Conservation (phyloP, 1,140 invertebrate species). For the Meloidogyne chitwoodi region DNA sequence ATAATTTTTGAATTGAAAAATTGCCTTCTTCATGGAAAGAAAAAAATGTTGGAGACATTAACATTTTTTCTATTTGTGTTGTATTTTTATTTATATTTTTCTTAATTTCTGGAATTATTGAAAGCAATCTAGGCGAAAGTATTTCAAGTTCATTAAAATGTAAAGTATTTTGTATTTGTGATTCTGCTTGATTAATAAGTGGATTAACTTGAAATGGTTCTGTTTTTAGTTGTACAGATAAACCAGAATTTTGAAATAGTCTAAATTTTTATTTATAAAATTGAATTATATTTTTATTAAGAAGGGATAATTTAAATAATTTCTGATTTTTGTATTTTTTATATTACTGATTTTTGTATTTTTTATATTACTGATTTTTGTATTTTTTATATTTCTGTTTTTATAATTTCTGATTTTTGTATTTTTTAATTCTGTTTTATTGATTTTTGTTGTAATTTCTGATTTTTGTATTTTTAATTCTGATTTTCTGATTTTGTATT, state of each 20-base stretch:
- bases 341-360: neutral
- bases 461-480: neutral
- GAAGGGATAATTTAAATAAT: no score
- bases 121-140: slow-evolving; percentile 31
- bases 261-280: neutral
- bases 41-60: slow-evolving; percentile 28
- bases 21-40: slow-evolving; percentile 32
- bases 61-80: neutral
- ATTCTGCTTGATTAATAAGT: neutral
- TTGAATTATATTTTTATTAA: no score
- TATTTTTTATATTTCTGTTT: neutral
- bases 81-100: neutral
- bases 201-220: neutral
- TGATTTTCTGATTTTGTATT: neutral
- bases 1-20: slow-evolving; percentile 22
- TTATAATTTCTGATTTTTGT: neutral
- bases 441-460: neutral
- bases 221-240: neutral
- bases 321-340: neutral
- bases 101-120: slow-evolving; percentile 6
- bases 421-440: no score
- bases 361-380: neutral
- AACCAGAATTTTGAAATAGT: neutral
- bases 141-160: neutral
- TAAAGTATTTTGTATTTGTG: neutral